Evolutionary conservation across 2,113 vertebrate species (phyloP), one percentile per base, ranked within the genome.

Genomic region (Lucifuga dentata): DNA sequence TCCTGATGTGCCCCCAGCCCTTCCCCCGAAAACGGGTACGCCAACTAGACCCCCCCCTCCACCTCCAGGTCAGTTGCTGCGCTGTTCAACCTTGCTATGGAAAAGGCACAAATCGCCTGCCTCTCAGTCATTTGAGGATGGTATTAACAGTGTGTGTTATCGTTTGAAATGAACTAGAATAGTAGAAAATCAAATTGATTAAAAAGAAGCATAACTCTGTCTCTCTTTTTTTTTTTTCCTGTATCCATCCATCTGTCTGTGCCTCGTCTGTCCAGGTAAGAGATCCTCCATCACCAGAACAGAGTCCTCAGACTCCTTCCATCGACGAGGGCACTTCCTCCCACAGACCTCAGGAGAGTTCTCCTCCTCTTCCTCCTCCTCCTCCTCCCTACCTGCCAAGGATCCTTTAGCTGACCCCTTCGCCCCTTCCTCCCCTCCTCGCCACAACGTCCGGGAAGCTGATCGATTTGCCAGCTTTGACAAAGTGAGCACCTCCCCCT

Each of bases 401-500:
- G 94, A 94, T 89, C 90, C 93, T 88, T 87, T 93, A 89, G 93
- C 89, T 59, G 96, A 97, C 92, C 95, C 95, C 83, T 98, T 98
- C 90, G 93, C 94, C 90, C 91, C 95, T 84, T 93, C 94, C 81
- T 94, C 94, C 87, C 80, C 94, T 91, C 92, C 86, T 93, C 96
- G 94, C 86, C 95, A 94, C 73, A 86, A 52, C 92, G 84, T 92
- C 85, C 93, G 94, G 86, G 91, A 94, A 86, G 90, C 94, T 87
- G 94, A 94, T 86, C 94, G 93, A 92, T 97, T 97, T 95, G 95
- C 95, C 94, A 95, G 95, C 94, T 98, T 98, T 93, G 96, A 96
- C 94, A 95, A 96, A 96, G 98, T 99, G 97, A 99, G 98, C 96
- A 90, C 83, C 87, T 87, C 90, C 87, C 89, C 79, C 81, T 84